Base-by-base conservation (phyloP, 2,797 vertebrate genomes). In the Telmatherina bonti region DNA sequence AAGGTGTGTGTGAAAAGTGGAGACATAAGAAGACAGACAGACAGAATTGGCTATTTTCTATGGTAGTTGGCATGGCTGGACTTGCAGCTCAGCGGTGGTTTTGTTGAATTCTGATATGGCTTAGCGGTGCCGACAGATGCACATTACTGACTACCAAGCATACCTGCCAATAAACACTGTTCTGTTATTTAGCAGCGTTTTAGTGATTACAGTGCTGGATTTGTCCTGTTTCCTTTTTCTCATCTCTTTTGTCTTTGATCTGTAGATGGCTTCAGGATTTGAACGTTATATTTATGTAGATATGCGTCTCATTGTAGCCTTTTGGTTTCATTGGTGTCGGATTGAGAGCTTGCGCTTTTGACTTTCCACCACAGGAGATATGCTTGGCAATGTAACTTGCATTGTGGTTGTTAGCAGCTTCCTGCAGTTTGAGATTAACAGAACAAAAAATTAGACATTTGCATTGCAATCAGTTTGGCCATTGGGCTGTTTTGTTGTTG, bases 241-340 rank as follows among this genome's bases (percentile, higher is more conserved):
- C 53, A 41, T 59, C 43, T 33, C 12, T 45, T 67, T 49, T 47
- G 61, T 67, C 20, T 56, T 64, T 30, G 12, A 15, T 33, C 26
- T 51, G 7, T 56, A n/a, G 18, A 63, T 43, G 59, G n/a, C 53
- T 66, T 53, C 24, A 30, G 27, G n/a, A 72, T 74, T 74, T 5
- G 22, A 47, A 13, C 54, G 36, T 31, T 79, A 24, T 45, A 56
- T 81, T 63, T 53, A 64, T 78, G 49, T 52, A 92, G 91, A 66
- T 82, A 27, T 33, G 0, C 69, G 45, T 74, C 47, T 65, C 67
- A 60, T 82, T 75, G 82, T 77, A 57, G 70, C 75, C 67, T 90
- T 87, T 78, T 76, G 93, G 94, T 73, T 75, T 67, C 90, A 79
- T 88, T 88, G 86, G 78, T 96, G 94, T 82, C 94, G 93, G 74